These are phyloP conservation scores for Drosophila formosana DNA, from an alignment of 2,888 invertebrate genomes.

Conservation along the genomic window DNA sequence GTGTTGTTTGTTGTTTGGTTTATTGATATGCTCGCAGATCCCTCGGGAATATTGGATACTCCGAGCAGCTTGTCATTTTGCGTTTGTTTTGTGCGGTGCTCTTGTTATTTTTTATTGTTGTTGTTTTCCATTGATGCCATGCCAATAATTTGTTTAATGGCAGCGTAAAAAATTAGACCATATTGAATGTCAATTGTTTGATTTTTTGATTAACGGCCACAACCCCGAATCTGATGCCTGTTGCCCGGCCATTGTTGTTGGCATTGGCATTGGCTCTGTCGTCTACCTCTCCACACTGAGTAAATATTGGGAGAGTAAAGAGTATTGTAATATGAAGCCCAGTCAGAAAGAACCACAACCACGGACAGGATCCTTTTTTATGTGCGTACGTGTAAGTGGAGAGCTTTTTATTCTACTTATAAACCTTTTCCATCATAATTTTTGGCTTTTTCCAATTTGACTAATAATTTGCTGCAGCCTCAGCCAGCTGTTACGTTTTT, in stretches of 20 bases:
- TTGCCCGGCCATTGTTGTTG: constrained; percentile 38
- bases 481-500: constrained; percentile 55
- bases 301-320: constrained; percentile 79
- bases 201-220: constrained; percentile 76
- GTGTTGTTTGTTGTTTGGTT: constrained; percentile 67
- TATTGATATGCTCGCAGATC: constrained; percentile 70
- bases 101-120: constrained; percentile 24
- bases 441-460: constrained; percentile 24
- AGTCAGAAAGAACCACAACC: constrained; percentile 15
- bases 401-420: constrained; percentile 26
- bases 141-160: constrained; percentile 83
- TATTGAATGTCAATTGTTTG: constrained; percentile 84
- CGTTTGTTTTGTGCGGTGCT: constrained; percentile 50
- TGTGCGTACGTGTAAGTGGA: constrained; percentile 37
- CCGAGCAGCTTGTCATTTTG: constrained; percentile 50
- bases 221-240: constrained; percentile 25
- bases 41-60: constrained; percentile 47
- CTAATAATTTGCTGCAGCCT: constrained; percentile 30
- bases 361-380: constrained; percentile 9
- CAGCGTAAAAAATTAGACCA: constrained; percentile 82
- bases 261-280: constrained; percentile 9
- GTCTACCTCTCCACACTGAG: constrained; percentile 59
- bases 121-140: constrained; percentile 37
- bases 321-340: constrained; percentile 69
- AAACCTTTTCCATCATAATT: constrained; percentile 19